Evolutionary conservation across 1,140 invertebrate genomes (phyloP).

Genomic region (Listronotus oregonensis): DNA sequence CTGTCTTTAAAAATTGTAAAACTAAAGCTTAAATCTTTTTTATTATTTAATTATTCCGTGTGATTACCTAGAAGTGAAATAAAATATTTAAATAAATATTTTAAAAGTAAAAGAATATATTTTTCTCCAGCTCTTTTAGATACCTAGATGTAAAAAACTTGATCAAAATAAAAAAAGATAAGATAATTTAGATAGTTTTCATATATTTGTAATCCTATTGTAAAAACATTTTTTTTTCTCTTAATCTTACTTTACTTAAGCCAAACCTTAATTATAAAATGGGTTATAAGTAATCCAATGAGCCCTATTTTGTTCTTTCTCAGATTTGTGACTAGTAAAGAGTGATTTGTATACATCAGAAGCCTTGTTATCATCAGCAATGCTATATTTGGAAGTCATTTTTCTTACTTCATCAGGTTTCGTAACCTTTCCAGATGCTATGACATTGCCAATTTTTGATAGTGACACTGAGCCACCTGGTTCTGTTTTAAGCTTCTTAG

Average conservation of each 20-base stretch:
- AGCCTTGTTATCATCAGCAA: conserved; percentile 89
- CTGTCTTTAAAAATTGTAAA: too few species aligned
- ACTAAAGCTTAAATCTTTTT: too few species aligned
- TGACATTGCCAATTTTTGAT: conserved; percentile 41
- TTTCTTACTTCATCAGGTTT: conserved; percentile 63
- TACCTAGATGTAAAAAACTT: too few species aligned
- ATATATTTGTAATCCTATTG: too few species aligned
- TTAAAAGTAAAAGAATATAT: too few species aligned
- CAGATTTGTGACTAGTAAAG: conserved; percentile 88
- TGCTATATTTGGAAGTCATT: conserved; percentile 77
- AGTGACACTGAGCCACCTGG: conserved; percentile 3
- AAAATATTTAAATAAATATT: too few species aligned
- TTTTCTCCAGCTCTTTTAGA: too few species aligned
- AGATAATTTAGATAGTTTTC: too few species aligned
- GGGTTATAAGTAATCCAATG: conserved; percentile 99
- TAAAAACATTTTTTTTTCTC: too few species aligned
- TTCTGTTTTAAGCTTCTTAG: conserved; percentile 17
- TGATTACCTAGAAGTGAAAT: too few species aligned
- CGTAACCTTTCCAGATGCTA: conserved; percentile 37
- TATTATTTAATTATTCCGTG: too few species aligned
- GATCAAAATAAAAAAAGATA: too few species aligned
- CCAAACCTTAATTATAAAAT: conserved; percentile 79
- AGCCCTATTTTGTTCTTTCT: conserved; percentile 82
- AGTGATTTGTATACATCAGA: conserved; percentile 93
- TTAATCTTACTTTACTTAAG: conserved; percentile 35